These are phyloP conservation scores for Oreochromis grahami DNA, from an alignment of 2,797 vertebrate species.

Conservation along the genomic window DNA sequence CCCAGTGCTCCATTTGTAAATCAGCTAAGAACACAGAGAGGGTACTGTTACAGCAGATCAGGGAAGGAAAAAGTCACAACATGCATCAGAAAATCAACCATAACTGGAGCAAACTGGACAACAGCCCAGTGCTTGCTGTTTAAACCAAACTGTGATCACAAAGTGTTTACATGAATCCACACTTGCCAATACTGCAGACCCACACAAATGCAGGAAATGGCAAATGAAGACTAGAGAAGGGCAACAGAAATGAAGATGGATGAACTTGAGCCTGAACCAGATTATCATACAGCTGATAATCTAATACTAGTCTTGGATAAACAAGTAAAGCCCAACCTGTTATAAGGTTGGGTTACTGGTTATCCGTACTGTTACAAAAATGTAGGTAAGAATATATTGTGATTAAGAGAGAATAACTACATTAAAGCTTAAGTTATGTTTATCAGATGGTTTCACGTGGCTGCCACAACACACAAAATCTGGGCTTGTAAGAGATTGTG, in stretches of 20 bases:
- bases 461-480: background rate
- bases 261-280: background rate
- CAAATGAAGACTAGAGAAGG: background rate
- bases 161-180: background rate
- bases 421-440: background rate
- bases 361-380: accelerated
- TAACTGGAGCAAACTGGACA: background rate
- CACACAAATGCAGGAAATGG: accelerated
- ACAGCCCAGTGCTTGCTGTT: background rate
- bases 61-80: no score
- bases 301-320: background rate
- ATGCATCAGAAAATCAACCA: background rate
- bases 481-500: background rate
- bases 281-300: background rate
- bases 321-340: background rate
- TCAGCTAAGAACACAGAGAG: background rate
- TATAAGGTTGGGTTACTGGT: background rate
- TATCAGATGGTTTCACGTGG: background rate
- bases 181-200: background rate
- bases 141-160: background rate
- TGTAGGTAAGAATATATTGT: background rate
- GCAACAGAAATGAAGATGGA: background rate
- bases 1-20: background rate
- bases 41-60: background rate
- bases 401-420: background rate